Evolutionary conservation across 2,888 invertebrate species (phyloP).

Genomic region (Cantharis nigra): DNA sequence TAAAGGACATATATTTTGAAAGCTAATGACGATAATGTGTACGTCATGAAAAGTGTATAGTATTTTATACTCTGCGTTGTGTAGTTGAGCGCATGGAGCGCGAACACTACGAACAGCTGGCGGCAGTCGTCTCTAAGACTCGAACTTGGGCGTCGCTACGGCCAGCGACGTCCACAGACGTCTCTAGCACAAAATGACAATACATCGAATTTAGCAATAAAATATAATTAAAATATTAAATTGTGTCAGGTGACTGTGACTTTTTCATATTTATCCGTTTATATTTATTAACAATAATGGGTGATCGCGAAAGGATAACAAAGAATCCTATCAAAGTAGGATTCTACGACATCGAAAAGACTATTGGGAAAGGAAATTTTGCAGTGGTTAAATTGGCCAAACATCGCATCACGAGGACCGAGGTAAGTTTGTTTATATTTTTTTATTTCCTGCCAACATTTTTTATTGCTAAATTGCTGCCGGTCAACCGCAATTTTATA

Average conservation of each 20-base stretch:
- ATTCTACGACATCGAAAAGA: constrained; percentile 96
- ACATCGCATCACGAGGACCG: constrained; percentile 97
- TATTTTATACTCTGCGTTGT: constrained; percentile 3
- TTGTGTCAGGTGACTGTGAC: constrained; percentile 32
- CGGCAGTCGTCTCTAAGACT: constrained; percentile 42
- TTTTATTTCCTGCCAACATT: neutral
- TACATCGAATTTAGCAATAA: constrained; percentile 52
- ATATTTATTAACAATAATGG: constrained; percentile 40
- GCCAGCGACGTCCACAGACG: constrained; percentile 35
- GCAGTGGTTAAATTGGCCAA: constrained; percentile 97
- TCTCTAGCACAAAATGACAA: constrained; percentile 47
- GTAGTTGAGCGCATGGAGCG: constrained; percentile 23
- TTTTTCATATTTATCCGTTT: constrained; percentile 35
- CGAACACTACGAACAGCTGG: constrained; percentile 38
- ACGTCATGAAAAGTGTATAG: constrained; percentile 16
- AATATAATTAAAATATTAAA: constrained; percentile 21
- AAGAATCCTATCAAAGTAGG: constrained; percentile 80
- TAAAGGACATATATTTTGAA: constrained; percentile 20
- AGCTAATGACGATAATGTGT: constrained; percentile 26
- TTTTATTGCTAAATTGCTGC: neutral
- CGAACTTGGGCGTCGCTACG: constrained; percentile 40
- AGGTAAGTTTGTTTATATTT: constrained; percentile 67
- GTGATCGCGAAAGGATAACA: constrained; percentile 52
- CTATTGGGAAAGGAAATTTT: constrained; percentile 99
- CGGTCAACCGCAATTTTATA: neutral